Base-by-base conservation (phyloP, 2,797 vertebrate species). In the Anas flavirostris region DNA sequence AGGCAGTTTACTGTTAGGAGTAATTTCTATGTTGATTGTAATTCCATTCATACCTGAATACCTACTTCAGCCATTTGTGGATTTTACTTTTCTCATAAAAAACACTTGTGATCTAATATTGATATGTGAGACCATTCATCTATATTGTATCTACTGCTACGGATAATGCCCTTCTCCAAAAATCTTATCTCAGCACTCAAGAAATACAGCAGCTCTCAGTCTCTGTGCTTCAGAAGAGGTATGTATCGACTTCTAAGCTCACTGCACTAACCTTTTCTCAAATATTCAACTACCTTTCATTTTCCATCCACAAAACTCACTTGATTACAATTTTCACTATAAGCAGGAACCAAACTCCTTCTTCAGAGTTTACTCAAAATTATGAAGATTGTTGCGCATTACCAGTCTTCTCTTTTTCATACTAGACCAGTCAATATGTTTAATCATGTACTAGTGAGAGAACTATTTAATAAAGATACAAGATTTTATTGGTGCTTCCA, bases 311-410 rank as follows among this genome's bases (percentile, higher is more conserved):
- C 23, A 96, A 91, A 97, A 94, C 80, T 95, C 29, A 82, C 81
- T 93, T 86, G 93, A 96, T 95, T 96, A 93, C 95, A 94, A 95
- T 97, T 89, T 97, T 96, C 60, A 55, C 43, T 90, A 77, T 72
- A 97, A 96, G 92, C 87, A 91, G 90, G 94, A 97, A 91, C 43
- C 90, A 97, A 97, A 97, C 56, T 97, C 79, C 73, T 97, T 93
- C 89, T 90, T 97, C 85, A 80, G 91, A 87, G 64, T 90, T 92
- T 92, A 75, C 92, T 91, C 78, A 93, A 93, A 97, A 94, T 84
- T 46, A 88, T 41, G 46, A 87, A 77, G 85, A 96, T 77, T 85
- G 82, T 93, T 91, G 84, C 22, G 55, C 9, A 39, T 31, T 58
- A 82, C 33, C 73, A 87, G 11, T 92, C 53, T 78, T 74, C 10